These are phyloP conservation scores for Sciurus carolinensis DNA, from an alignment of 2,797 vertebrate species.

Conservation along the genomic window DNA sequence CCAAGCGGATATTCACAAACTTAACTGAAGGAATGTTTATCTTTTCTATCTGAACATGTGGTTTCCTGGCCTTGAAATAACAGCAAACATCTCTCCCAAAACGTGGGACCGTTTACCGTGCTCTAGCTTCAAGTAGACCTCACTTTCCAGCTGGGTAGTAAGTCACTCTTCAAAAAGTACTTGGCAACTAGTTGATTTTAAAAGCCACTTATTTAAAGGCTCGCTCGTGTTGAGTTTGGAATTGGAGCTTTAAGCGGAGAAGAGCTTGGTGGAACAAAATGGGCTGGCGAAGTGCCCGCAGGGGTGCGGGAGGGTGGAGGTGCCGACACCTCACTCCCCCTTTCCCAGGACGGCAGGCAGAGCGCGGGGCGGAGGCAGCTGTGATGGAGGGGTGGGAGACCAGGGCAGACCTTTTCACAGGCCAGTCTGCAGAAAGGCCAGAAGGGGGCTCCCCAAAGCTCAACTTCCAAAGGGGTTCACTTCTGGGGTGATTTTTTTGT, in stretches of 20 bases:
- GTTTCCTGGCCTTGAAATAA: background rate
- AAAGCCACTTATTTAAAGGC: background rate
- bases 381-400: background rate
- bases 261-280: background rate
- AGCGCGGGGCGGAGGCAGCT: background rate
- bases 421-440: background rate
- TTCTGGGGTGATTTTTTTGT: background rate
- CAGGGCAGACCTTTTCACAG: background rate
- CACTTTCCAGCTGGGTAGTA: background rate
- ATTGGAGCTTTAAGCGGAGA: background rate
- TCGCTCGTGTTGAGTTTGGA: background rate
- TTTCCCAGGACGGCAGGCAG: background rate
- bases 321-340: accelerated
- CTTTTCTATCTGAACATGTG: background rate
- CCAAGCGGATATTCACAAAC: accelerated
- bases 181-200: accelerated
- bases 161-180: background rate
- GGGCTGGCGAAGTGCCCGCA: accelerated
- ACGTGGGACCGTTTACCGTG: background rate
- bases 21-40: background rate
- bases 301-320: too few relatives aligned
- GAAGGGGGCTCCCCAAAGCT: background rate
- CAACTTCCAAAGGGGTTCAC: background rate
- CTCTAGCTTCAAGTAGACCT: background rate
- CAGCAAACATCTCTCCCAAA: background rate